Evolutionary conservation across 2,113 vertebrate genomes (phyloP), one percentile per base, ranked within the genome.

Genomic region (Larimichthys polyactis): DNA sequence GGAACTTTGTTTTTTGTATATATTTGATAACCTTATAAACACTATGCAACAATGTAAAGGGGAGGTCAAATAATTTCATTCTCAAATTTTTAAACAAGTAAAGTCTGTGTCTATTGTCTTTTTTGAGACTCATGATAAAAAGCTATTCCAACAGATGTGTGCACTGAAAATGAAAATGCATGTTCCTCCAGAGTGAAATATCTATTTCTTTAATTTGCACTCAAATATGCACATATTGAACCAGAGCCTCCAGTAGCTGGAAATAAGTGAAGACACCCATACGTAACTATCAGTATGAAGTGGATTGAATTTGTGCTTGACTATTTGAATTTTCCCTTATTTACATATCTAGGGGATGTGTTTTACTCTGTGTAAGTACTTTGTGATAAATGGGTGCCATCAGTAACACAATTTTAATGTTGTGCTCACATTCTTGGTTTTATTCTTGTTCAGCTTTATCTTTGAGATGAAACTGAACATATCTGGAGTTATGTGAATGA

Each of bases 201-300:
- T 68, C 48, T 64, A 36, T 36, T 36, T 36, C 64, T 79, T 60
- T 59, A 76, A 78, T 87, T 69, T 82, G 36, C 49, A 24, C 55
- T 81, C 54, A 57, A 64, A 57, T 32, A 73, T 83, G 54, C 49
- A 65, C 57, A 74, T 70, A 75, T 63, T 67, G 67, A 83, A 62
- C 68, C 67, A 36, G 9, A 15, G 62, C 55, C 49, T 62, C n/a
- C n/a, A n/a, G n/a, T n/a, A 67, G 40, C 70, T 75, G n/a, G 11
- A 75, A 87, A 87, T 67, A 59, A 66, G n/a, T 32, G 8, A 49
- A 71, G 32, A 75, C 79, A 82, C 75, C 60, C 60, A 71, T 69
- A 71, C 81, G 77, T 78, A 70, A 64, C 64, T 83, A 24, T 78
- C 71, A 71, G 46, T 46, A 24, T 36, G 14, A 76, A 68, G 65